Evolutionary conservation across 1,140 invertebrate genomes (phyloP), one percentile per base, ranked within the genome.

Genomic region (Phocides pigmalion): DNA sequence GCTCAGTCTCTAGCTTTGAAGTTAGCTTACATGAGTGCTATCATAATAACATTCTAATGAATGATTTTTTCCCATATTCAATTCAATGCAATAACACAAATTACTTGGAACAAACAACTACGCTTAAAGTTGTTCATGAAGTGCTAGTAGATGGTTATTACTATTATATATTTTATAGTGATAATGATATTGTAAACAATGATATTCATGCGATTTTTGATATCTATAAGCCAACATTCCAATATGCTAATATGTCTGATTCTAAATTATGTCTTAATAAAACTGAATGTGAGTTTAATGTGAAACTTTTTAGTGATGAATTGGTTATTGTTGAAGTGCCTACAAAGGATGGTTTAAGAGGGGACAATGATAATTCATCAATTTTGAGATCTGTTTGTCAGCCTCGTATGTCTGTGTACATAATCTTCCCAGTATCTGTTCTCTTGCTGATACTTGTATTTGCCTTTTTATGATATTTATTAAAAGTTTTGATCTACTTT

Each of bases 151-250:
- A 96, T 84, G 96, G 96, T 5, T 97, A 97, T 84, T 97, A 97
- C 83, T 97, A 97, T 89, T 97, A 96, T 79, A 96, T 97, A 66
- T 97, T 97, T 90, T 97, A 96, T 75, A 96, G 95, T 73, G 96
- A 97, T 79, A 96, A 97, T 90, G 96, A 97, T 82, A 90, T 95
- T 62, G 94, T 95, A 6, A 93, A 90, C 3, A 97, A 97, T 86
- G 94, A 96, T 79, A 96, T 97, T 68, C 95, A 96, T 87, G 95
- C 95, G 8, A 93, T 96, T 66, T 97, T 97, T 87, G 95, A 96
- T 90, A 96, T 97, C 74, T 95, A 95, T 74, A 97, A 97, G 74
- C 95, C 96, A 4, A 95, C 95, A 64, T 96, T 96, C 84, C 94
- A 95, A 81, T 96, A 95, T 81, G 93, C 95, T 37, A 96, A 96